These are phyloP conservation scores for Myrmophylax atrothorax DNA, from an alignment of 2,113 vertebrate species.

Conservation along the genomic window DNA sequence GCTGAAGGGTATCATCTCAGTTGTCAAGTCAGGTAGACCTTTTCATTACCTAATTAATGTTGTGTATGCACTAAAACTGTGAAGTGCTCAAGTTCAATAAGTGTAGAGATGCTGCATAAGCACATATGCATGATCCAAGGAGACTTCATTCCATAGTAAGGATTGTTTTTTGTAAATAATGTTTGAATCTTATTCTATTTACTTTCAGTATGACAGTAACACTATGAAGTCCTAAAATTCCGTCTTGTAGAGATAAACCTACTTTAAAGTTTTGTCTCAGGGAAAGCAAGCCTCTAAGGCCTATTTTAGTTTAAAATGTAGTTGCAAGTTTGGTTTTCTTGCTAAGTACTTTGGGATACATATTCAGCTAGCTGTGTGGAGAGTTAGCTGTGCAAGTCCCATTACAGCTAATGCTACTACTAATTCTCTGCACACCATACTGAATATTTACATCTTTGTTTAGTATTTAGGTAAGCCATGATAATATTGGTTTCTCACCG, in stretches of 20 bases:
- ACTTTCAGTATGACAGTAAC: not conserved
- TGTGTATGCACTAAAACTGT: not conserved
- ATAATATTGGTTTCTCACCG: not conserved
- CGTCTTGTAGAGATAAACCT: not conserved
- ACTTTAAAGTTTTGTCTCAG: not conserved
- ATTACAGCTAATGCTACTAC: slow-evolving; percentile 4
- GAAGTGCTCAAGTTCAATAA: not conserved
- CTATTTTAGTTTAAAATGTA: slow-evolving; percentile 8
- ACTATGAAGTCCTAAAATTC: not conserved
- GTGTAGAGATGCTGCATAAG: not conserved
- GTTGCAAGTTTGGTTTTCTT: slow-evolving; percentile 14
- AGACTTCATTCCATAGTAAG: not conserved
- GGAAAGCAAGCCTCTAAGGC: not conserved
- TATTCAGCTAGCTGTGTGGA: slow-evolving; percentile 9
- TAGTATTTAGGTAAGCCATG: not conserved
- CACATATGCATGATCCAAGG: not conserved
- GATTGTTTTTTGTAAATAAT: not conserved
- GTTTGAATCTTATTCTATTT: not conserved
- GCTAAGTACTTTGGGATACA: not conserved
- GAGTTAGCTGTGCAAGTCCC: not conserved
- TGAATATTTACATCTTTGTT: slow-evolving; percentile 28
- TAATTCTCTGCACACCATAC: slow-evolving; percentile 7
- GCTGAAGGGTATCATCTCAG: not conserved
- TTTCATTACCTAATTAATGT: not conserved
- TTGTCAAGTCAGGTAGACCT: not conserved